phyloP scores from a whole-genome alignment of 2,797 vertebrate species.

The Eutrigla gurnardus region DNA sequence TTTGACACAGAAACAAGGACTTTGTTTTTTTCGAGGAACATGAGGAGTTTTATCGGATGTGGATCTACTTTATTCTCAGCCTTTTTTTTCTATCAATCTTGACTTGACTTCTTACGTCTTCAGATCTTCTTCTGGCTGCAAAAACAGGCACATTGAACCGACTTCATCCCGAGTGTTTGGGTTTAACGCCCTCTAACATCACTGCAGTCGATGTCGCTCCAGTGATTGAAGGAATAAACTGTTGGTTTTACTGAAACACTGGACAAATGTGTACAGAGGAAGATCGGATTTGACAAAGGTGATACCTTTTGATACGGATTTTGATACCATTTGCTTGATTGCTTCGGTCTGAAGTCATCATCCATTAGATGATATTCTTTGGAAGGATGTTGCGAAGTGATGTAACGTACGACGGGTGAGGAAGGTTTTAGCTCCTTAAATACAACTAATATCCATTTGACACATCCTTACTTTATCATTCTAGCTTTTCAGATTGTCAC shows the following conservation, averaged over 20 bases:
- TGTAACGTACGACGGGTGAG: background rate
- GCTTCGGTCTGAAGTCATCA: background rate
- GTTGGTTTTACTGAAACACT: background rate
- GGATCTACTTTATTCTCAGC: background rate
- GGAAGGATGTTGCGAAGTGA: background rate
- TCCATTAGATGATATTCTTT: background rate
- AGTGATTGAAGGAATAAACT: background rate
- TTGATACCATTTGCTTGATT: background rate
- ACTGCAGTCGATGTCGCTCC: background rate
- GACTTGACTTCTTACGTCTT: background rate
- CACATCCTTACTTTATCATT: too few relatives aligned
- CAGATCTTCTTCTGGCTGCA: background rate
- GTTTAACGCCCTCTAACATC: background rate
- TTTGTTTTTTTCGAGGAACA: background rate
- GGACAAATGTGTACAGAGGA: conserved; percentile 9
- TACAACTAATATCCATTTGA: background rate
- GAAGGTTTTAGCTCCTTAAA: background rate
- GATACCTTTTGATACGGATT: too few relatives aligned
- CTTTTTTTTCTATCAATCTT: background rate
- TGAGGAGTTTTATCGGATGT: too few relatives aligned
- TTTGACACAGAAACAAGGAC: background rate
- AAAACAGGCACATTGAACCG: background rate
- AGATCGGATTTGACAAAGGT: background rate
- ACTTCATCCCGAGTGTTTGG: background rate
- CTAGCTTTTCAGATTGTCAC: too few relatives aligned